Evolutionary conservation across 2,113 vertebrate genomes (phyloP).

Genomic region (Cynopterus brachyotis): DNA sequence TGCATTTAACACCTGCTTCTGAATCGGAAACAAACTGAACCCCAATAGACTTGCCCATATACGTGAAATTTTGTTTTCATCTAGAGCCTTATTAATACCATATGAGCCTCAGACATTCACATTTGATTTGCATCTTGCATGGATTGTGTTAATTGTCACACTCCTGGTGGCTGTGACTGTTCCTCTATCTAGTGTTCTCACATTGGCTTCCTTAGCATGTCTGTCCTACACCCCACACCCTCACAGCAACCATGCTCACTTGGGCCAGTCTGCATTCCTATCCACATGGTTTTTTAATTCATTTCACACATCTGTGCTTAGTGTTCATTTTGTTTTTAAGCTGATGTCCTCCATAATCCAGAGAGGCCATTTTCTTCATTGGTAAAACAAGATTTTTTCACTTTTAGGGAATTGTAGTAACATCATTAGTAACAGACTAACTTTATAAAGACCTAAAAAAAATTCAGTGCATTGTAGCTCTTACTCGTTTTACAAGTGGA

Average conservation of each 20-base stretch:
- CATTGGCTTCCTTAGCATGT: neutral
- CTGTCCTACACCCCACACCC: rapidly evolving
- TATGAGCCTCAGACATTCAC: neutral
- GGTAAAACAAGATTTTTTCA: neutral
- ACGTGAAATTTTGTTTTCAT: slow-evolving; percentile 36
- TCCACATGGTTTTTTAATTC: neutral
- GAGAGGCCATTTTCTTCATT: neutral
- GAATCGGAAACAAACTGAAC: neutral
- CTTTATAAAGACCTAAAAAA: neutral
- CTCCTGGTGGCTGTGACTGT: rapidly evolving
- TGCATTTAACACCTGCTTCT: neutral
- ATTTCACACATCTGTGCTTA: neutral
- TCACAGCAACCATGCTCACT: neutral
- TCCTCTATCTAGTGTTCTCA: neutral
- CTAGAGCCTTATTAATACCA: neutral
- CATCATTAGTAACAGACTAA: neutral
- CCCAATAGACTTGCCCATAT: neutral
- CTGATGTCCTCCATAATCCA: neutral
- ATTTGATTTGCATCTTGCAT: neutral
- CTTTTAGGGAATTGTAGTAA: neutral
- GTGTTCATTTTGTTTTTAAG: neutral
- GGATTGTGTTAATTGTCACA: neutral
- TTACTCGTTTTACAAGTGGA: neutral
- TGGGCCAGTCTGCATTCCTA: neutral
- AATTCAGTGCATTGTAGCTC: neutral